A percentile compares a stretch with the other conserved stretches of the same genome.
These are phyloP conservation scores for Harpagifer antarcticus DNA, from an alignment of 2,797 vertebrate genomes.

Conservation along the genomic window DNA sequence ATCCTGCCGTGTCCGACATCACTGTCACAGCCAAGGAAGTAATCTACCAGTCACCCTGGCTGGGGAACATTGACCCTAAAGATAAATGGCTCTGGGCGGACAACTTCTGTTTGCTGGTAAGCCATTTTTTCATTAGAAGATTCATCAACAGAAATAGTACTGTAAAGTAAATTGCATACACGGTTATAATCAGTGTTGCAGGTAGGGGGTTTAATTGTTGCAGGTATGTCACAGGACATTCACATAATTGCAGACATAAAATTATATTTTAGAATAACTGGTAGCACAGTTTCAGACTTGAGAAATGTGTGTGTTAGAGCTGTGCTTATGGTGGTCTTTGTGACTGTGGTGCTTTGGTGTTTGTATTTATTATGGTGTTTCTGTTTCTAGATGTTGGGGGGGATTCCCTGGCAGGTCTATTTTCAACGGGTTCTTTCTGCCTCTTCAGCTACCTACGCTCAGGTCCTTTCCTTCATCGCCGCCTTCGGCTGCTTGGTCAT, in stretches of 20 bases:
- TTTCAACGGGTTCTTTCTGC: slow-evolving; percentile 98
- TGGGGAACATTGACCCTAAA: slow-evolving; percentile 87
- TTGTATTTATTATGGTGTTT: slow-evolving; percentile 73
- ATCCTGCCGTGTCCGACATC: slow-evolving; percentile 94
- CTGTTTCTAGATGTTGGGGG: slow-evolving; percentile 92
- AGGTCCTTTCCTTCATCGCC: slow-evolving; percentile 95
- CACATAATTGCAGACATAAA: background rate
- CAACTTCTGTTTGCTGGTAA: slow-evolving; percentile 94
- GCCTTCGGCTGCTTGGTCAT: slow-evolving; percentile 96
- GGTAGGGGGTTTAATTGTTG: background rate
- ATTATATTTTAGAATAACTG: background rate
- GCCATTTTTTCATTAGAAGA: slow-evolving; percentile 30
- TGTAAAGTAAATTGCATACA: background rate
- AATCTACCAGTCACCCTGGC: slow-evolving; percentile 92
- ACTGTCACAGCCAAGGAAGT: slow-evolving; percentile 87
- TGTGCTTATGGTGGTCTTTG: background rate
- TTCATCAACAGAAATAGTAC: background rate
- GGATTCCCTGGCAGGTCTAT: slow-evolving; percentile 99
- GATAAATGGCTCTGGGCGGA: slow-evolving; percentile 94
- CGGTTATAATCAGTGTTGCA: background rate
- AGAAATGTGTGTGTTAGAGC: background rate
- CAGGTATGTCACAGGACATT: background rate
- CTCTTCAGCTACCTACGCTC: slow-evolving; percentile 96
- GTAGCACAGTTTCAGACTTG: background rate
- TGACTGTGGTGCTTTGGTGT: slow-evolving; percentile 46